Conservation (phyloP, 1,140 invertebrate genomes). For the Euglossa dilemma region DNA sequence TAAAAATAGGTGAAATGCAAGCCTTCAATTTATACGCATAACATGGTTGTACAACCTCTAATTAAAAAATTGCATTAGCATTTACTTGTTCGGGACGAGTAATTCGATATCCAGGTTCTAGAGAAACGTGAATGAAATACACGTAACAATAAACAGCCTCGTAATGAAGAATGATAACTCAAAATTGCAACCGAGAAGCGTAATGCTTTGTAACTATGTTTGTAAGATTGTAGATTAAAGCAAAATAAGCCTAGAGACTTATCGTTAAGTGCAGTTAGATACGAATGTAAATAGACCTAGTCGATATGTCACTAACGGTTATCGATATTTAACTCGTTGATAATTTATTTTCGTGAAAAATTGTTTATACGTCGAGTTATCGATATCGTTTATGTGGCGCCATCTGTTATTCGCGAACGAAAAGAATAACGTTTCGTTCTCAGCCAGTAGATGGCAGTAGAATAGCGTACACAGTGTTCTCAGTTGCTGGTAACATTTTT, state of each 20-base stretch:
- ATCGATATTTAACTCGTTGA: background rate
- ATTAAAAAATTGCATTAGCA: conserved; percentile 34
- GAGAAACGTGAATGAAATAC: background rate
- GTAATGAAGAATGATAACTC: background rate
- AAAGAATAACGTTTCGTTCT: background rate
- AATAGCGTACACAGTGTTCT: background rate
- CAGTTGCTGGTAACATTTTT: conserved; percentile 33
- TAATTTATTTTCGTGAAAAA: background rate
- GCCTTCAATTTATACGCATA: conserved; percentile 32
- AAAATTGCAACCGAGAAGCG: background rate
- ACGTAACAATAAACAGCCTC: background rate
- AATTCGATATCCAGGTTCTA: conserved; percentile 8
- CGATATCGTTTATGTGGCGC: background rate
- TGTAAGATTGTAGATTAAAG: background rate
- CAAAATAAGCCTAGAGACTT: background rate
- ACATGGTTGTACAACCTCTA: conserved; percentile 15
- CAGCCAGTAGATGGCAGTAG: background rate
- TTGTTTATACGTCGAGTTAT: background rate
- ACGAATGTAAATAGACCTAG: background rate
- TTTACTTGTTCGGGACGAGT: background rate
- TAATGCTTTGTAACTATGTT: background rate
- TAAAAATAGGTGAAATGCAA: conserved; percentile 47
- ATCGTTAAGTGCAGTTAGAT: background rate
- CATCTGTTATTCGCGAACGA: background rate
- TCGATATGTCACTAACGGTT: no score